These are phyloP conservation scores for Chydorus sphaericus DNA, from an alignment of 2,888 invertebrate species.

Conservation along the genomic window DNA sequence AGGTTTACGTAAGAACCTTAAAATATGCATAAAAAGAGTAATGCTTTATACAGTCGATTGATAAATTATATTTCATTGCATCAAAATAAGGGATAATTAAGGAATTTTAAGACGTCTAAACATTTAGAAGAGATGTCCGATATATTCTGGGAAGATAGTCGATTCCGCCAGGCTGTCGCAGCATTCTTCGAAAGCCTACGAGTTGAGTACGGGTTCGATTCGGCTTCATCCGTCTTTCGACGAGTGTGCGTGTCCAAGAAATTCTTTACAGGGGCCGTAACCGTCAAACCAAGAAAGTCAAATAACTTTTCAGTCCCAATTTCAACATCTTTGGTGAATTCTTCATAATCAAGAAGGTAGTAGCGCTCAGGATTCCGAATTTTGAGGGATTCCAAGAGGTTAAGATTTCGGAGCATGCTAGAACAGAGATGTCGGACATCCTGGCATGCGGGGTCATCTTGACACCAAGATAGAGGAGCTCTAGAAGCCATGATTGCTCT, in stretches of 20 bases:
- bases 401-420: background rate
- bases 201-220: too few relatives aligned
- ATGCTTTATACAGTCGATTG: too few relatives aligned
- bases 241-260: background rate
- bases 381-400: background rate
- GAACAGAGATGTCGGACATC: background rate
- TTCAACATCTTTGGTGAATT: background rate
- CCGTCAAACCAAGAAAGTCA: background rate
- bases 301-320: background rate
- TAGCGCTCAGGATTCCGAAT: background rate
- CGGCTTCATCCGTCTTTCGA: background rate
- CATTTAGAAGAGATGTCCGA: too few relatives aligned
- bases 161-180: background rate
- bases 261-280: background rate
- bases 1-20: too few relatives aligned
- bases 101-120: too few relatives aligned
- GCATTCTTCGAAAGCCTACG: background rate
- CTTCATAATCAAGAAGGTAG: background rate
- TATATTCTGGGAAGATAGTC: too few relatives aligned
- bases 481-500: slow-evolving; percentile 5
- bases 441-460: background rate
- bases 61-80: too few relatives aligned
- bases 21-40: too few relatives aligned
- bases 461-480: background rate
- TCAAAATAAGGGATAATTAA: too few relatives aligned